Evolutionary conservation across 2,797 vertebrate genomes (phyloP), one percentile per base, ranked within the genome.

Genomic region (Chromobotia macracanthus): DNA sequence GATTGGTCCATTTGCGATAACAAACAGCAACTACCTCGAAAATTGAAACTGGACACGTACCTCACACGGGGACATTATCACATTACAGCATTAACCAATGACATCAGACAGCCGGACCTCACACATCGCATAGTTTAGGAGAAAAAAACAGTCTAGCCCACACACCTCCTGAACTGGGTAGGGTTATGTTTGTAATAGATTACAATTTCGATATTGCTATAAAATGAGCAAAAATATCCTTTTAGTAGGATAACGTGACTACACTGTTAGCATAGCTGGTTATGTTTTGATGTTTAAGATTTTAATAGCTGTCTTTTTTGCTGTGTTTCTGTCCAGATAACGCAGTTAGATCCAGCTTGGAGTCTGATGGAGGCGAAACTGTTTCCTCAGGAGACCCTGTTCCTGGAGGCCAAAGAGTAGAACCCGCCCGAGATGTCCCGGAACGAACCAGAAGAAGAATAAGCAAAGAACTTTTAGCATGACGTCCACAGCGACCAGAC

Each of bases 321-420:
- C 10, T 85, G 44, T 82, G 53, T 60, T 16, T 90, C 71, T 87
- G 86, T 84, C 46, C 93, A 99, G 98, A 95, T 99, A 89, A 96
- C 96, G 84, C 97, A 98, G 92, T 83, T 99, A 92, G 97, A 98
- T 83, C 95, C 96, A 79, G 94, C 92, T 74, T 97, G 95, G 75
- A 96, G 93, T 77, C 95, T 99, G 89, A 87, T 97, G 93, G 97
- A 99, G 89, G 95, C 97, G 90, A 99, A 98, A 93, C 91, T 99
- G 91, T 99, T 96, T 88, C 97, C 98, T 88, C 98, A 99, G 96
- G 98, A 99, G 96, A 99, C 97, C 68, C 96, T 99, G 86, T 99
- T 99, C 92, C 94, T 99, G 91, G 97, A 99, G 93, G 97, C 97
- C 86, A 98, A 96, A 92, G 97, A 99, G 83, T 99, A 97, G 89